Base-by-base conservation (phyloP, 2,888 invertebrate genomes). In the Hesperia comma region DNA sequence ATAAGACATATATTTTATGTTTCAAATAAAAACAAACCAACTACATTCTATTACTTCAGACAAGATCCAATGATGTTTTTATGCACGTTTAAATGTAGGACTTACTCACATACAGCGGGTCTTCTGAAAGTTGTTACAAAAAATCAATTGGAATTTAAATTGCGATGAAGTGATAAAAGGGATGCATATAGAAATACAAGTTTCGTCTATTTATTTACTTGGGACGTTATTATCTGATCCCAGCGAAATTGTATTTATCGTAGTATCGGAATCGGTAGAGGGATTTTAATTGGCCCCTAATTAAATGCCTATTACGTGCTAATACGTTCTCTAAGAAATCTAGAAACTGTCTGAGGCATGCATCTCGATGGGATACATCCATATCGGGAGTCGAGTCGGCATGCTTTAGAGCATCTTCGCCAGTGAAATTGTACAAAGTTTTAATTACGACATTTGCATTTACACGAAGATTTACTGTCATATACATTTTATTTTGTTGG, bases 291-390 rank as follows among this genome's bases (percentile, higher is more conserved):
- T 61, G 62, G 67, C 32, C 67, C 61, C 60, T 61, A 63, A 68
- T 67, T 70, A 68, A 70, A 70, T 67, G 58, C 43, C 62, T 63
- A 56, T 60, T 63, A 67, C 66, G 70, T 68, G 63, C 67, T 70
- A 67, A 68, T 62, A 66, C 43, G 64, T 68, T 58, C 54, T 61
- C 64, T 68, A 62, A 66, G 63, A 68, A 69, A 67, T 68, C 67
- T 68, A 69, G 70, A 71, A 71, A 68, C 68, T 61, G 66, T 66
- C 66, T 43, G 58, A 67, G 64, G 60, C 58, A 68, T 67, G 68
- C 69, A 72, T 70, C 70, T 71, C 67, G 70, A 70, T 70, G 61
- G 56, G 68, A 58, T 68, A 55, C 64, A 54, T 37, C 72, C 70
- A 68, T 70, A 56, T 69, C 67, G 43, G 68, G 69, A 57, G 32